Evolutionary conservation across 2,113 vertebrate species (phyloP).

Genomic region (Pygoscelis antarcticus): DNA sequence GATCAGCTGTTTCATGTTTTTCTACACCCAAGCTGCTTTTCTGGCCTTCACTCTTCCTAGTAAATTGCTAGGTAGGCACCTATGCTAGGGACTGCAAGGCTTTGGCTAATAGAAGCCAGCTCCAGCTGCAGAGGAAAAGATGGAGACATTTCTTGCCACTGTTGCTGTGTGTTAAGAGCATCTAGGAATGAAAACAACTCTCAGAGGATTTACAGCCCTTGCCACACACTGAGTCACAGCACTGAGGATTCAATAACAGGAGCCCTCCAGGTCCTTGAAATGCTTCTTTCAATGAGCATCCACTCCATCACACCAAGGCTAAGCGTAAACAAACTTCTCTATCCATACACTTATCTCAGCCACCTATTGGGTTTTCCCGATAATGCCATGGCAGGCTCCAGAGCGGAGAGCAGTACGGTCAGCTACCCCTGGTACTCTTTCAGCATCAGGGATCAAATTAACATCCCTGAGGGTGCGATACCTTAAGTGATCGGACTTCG

Average conservation of each 20-base stretch:
- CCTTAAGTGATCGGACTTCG: background rate
- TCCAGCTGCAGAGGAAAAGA: background rate
- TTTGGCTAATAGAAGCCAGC: background rate
- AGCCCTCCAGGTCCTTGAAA: constrained; percentile 57
- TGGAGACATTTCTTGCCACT: background rate
- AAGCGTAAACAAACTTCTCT: constrained; percentile 37
- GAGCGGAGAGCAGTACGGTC: background rate
- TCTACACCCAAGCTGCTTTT: background rate
- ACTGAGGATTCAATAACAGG: constrained; percentile 39
- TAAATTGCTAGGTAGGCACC: background rate
- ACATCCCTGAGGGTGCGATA: background rate
- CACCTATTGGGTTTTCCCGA: background rate
- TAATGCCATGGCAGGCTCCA: background rate
- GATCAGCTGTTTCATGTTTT: background rate
- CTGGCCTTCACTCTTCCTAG: background rate
- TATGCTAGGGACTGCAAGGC: background rate
- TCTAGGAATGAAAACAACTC: constrained; percentile 34
- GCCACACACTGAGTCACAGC: constrained; percentile 45
- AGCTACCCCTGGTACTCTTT: background rate
- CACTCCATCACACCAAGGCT: constrained; percentile 53
- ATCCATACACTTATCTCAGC: background rate
- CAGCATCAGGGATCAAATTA: background rate
- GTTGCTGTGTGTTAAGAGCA: constrained; percentile 18
- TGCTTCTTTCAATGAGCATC: constrained; percentile 49
- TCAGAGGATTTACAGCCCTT: constrained; percentile 51